phyloP scores from a whole-genome alignment of 2,888 invertebrate genomes.

The Drosophila seclusa region DNA sequence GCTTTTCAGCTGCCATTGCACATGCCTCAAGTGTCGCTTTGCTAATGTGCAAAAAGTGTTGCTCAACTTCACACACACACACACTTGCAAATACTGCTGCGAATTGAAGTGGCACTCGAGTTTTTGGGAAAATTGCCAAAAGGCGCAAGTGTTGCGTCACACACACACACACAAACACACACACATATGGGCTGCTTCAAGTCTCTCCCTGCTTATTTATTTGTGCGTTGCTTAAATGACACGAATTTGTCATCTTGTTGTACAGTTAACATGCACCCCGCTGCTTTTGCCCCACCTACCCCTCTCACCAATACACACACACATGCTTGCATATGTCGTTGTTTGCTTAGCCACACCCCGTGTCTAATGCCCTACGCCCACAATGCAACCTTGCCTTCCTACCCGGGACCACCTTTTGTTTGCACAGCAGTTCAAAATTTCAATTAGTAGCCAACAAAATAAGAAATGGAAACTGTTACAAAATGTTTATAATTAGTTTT shows the following conservation, averaged over 20 bases:
- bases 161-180: conserved; percentile 24
- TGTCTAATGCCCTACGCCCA: conserved; percentile 23
- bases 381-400: conserved; percentile 13
- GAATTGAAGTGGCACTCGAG: conserved; percentile 50
- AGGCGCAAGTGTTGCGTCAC: conserved; percentile 61
- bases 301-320: neutral
- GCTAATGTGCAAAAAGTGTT: conserved; percentile 80
- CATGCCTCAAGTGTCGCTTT: conserved; percentile 61
- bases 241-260: conserved; percentile 74
- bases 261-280: conserved; percentile 48
- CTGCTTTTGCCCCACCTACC: conserved; percentile 12
- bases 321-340: conserved; percentile 64
- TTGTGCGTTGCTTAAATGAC: conserved; percentile 61
- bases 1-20: conserved; percentile 43
- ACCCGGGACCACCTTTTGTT: conserved; percentile 49
- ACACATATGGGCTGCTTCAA: conserved; percentile 28
- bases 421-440: conserved; percentile 73
- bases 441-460: conserved; percentile 58
- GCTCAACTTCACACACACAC: conserved; percentile 43
- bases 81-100: conserved; percentile 21
- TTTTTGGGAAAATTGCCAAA: conserved; percentile 68
- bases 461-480: conserved; percentile 53
- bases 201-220: conserved; percentile 63
- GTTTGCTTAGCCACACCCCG: conserved; percentile 68
- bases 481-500: conserved; percentile 76